Evolutionary conservation across 2,797 vertebrate species (phyloP).

Genomic region (Onychomys leucogaster): DNA sequence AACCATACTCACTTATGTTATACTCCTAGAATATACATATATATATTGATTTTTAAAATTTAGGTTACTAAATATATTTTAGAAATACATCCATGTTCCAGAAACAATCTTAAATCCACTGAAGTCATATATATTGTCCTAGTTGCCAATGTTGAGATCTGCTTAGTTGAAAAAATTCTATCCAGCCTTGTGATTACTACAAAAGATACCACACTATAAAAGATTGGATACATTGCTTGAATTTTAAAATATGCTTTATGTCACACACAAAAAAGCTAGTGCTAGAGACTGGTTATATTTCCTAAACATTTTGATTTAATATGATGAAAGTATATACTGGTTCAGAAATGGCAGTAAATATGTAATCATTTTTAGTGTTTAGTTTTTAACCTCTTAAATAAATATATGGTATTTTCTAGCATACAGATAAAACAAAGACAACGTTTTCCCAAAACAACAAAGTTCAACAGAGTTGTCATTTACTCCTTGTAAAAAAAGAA

Average conservation of each 20-base stretch:
- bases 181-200: conserved; percentile 38
- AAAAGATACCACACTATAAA: conserved; percentile 51
- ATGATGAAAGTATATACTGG: conserved; percentile 68
- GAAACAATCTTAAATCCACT: background rate
- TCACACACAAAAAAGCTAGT: conserved; percentile 67
- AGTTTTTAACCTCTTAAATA: conserved; percentile 62
- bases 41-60: background rate
- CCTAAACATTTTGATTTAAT: conserved; percentile 71
- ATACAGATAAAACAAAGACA: conserved; percentile 17
- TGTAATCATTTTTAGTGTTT: conserved; percentile 48
- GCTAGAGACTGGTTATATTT: conserved; percentile 74
- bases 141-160: conserved; percentile 62
- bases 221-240: conserved; percentile 33
- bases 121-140: conserved; percentile 46
- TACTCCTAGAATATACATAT: background rate
- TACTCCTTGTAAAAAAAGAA: conserved; percentile 44
- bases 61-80: background rate
- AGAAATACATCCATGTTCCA: background rate
- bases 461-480: conserved; percentile 16
- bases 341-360: conserved; percentile 57
- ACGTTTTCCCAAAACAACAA: conserved; percentile 61
- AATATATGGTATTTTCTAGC: conserved; percentile 52
- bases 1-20: background rate
- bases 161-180: conserved; percentile 70
- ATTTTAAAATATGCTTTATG: conserved; percentile 77